A percentile compares a stretch with the other conserved stretches of the same genome.
Evolutionary conservation across 2,888 invertebrate genomes (phyloP).

Genomic region (Rotaria magnacalcarata): DNA sequence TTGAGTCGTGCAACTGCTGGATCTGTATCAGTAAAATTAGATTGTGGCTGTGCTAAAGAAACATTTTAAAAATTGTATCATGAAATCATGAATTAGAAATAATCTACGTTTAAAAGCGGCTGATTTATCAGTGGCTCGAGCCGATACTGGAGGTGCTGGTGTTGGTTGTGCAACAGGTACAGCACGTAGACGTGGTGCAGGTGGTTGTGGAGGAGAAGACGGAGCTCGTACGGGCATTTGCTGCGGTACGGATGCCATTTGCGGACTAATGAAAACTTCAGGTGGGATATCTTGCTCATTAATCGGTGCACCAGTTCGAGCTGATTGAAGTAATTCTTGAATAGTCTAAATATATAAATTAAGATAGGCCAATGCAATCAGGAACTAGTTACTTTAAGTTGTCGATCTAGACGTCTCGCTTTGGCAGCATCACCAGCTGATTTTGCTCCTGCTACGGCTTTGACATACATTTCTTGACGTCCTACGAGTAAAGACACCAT

Average conservation of each 20-base stretch:
- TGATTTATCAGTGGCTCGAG: background rate
- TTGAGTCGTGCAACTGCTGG: background rate
- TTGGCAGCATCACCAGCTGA: background rate
- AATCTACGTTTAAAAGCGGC: background rate
- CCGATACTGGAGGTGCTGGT: background rate
- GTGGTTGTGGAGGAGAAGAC: background rate
- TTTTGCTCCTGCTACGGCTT: background rate
- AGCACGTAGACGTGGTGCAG: background rate
- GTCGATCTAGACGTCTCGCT: background rate
- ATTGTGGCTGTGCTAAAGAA: background rate
- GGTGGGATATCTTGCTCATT: slow-evolving; percentile 17
- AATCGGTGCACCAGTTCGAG: background rate
- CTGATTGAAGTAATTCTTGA: slow-evolving; percentile 25
- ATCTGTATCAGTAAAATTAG: background rate
- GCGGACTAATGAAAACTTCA: background rate
- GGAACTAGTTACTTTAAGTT: background rate
- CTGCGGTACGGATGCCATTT: background rate
- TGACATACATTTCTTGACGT: background rate
- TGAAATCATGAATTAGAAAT: background rate
- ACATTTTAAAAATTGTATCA: background rate
- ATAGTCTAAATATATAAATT: slow-evolving; percentile 28
- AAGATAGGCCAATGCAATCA: background rate
- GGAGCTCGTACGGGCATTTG: background rate
- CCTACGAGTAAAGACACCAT: background rate
- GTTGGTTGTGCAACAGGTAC: background rate